phyloP scores from a whole-genome alignment of 2,888 invertebrate genomes.

The Tiliacea aurago region DNA sequence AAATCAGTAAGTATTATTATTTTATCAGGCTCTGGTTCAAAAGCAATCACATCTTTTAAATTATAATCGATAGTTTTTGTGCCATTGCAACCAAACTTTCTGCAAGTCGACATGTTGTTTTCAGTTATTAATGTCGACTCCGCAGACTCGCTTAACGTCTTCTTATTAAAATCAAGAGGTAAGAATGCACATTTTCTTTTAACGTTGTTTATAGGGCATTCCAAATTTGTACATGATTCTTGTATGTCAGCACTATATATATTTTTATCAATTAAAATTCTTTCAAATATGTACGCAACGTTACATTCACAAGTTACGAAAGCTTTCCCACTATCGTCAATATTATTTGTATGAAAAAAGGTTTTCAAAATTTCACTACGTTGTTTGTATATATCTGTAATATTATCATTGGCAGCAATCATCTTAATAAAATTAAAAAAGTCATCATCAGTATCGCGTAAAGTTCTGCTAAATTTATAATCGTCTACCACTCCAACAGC shows the following conservation, averaged over 20 bases:
- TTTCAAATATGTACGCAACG: slow-evolving; percentile 3
- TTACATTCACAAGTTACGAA: not conserved
- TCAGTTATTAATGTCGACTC: slow-evolving; percentile 11
- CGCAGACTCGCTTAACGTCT: slow-evolving; percentile 10
- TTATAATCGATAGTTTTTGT: slow-evolving; percentile 15
- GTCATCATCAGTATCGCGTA: not conserved
- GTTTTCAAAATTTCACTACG: slow-evolving; percentile 4
- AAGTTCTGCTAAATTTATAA: slow-evolving; percentile 2
- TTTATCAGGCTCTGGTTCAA: not conserved
- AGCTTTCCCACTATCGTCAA: slow-evolving; percentile 1
- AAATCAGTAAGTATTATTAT: slow-evolving; percentile 8
- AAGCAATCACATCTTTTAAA: slow-evolving; percentile 3
- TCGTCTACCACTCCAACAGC: slow-evolving; percentile 1
- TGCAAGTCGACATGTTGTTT: slow-evolving; percentile 12
- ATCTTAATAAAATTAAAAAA: not conserved
- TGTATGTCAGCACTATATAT: slow-evolving; percentile 6
- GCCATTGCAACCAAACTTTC: slow-evolving; percentile 10
- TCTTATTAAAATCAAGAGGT: slow-evolving; percentile 8
- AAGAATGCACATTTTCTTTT: slow-evolving; percentile 13
- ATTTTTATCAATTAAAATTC: not conserved
- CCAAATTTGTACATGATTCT: slow-evolving; percentile 1
- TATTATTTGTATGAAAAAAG: not conserved
- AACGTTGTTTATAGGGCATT: slow-evolving; percentile 1
- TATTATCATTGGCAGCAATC: not conserved
- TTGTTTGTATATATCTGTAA: slow-evolving; percentile 1